Evolutionary conservation across 2,113 vertebrate genomes (phyloP), one percentile per base, ranked within the genome.

Genomic region (Regulus satrapa): DNA sequence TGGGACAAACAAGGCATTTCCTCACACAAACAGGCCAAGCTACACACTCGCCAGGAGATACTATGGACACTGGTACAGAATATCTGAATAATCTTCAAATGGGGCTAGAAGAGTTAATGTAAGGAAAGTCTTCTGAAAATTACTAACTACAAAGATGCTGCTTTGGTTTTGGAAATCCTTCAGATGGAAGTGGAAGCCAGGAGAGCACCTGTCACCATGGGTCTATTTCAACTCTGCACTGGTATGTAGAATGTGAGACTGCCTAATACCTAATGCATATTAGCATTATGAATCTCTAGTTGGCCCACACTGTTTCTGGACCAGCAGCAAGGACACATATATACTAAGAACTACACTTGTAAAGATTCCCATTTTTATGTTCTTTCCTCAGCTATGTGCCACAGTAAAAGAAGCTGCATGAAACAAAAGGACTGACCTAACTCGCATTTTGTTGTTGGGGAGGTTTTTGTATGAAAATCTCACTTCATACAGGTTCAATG

Each of bases 41-140:
- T 24, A 26, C 15, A 41, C 78, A 10, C 32, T 62, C 20, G 0
- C 13, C 25, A 25, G 1, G 1, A 28, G 34, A 23, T 0, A 34
- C 28, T 6, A 1, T 4, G 18, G 62, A 29, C 32, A 49, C 28
- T 7, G 38, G 28, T 7, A 67, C 0, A 3, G 63, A 72, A 13
- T 20, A 78, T 12, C 40, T 43, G 43, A 16, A 1, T 15, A 12
- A 49, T 21, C 54, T 63, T 34, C 24, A 62, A 75, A n/a, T 1
- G 18, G 3, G 3, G 73, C 32, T 43, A 31, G 16, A 83, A 15
- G 10, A 71, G 20, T 28, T 51, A 58, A 54, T 2, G 7, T 8
- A 72, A 49, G 23, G 34, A 46, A 88, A 76, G 58, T 31, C 20
- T 62, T 56, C 40, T 49, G 48, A 58, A 83, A 87, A n/a, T 58